Conservation (phyloP, 2,888 invertebrate genomes). For the Amphipoea oculea region DNA sequence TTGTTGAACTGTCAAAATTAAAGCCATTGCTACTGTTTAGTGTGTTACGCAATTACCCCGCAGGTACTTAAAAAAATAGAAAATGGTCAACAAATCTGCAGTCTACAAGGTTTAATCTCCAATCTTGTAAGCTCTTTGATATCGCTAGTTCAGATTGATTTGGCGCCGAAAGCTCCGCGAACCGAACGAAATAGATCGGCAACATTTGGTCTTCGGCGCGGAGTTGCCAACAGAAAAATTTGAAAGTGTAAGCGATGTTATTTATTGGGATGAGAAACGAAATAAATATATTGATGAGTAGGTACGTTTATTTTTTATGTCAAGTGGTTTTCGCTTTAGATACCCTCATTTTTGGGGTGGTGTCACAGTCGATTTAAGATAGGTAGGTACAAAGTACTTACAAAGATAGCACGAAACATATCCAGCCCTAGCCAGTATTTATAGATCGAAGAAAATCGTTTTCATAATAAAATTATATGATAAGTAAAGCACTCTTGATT, state of each 20-base stretch:
- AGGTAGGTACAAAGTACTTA: no score
- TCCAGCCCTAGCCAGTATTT: background rate
- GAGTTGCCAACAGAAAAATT: constrained; percentile 31
- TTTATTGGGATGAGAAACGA: constrained; percentile 32
- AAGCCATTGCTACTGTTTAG: background rate
- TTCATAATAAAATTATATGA: no score
- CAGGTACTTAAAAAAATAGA: background rate
- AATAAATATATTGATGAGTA: constrained; percentile 30
- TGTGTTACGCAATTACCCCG: background rate
- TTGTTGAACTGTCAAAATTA: background rate
- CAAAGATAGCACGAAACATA: background rate
- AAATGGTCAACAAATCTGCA: background rate
- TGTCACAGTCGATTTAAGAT: background rate
- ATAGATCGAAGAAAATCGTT: background rate
- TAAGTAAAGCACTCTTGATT: background rate
- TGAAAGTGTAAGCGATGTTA: constrained; percentile 35
- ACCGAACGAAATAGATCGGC: constrained; percentile 51
- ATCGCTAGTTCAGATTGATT: constrained; percentile 51
- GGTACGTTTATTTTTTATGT: constrained; percentile 2
- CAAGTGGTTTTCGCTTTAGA: constrained; percentile 24
- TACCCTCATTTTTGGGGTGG: background rate
- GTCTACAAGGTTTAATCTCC: constrained; percentile 24
- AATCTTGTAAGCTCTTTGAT: constrained; percentile 41
- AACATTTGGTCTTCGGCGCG: constrained; percentile 24
- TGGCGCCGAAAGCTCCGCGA: constrained; percentile 44